Evolutionary conservation across 1,140 invertebrate genomes (phyloP), one percentile per base, ranked within the genome.

Genomic region (Zaprionus taronus): DNA sequence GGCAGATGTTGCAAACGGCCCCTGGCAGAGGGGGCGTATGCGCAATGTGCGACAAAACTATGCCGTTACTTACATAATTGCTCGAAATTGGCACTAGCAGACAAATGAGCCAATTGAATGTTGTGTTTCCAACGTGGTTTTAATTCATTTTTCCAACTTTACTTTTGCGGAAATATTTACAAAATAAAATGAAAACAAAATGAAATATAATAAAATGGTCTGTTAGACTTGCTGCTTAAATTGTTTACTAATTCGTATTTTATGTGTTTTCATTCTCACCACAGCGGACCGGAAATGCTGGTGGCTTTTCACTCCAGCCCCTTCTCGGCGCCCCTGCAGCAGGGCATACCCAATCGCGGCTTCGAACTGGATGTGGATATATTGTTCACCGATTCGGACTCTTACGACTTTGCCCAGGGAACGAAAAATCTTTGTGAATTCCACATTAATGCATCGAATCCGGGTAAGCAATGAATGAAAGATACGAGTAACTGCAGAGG

Each of bases 321-420:
- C 0, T 95, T 95, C 85, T 96, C 96, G 53, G 96, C 96, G 57
- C 96, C 96, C 1, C 93, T 97, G 17, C 95, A 95, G 56, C 93
- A 93, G 15, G 94, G 94, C 1, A 96, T 95, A 1, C 95, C 96
- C 0, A 93, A 97, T 47, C 93, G 96, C 1, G 96, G 96, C 56
- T 96, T 97, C 72, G 97, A 98, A 81, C 94, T 98, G 7, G 96
- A 98, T 82, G 96, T 97, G 9, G 96, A 97, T 77, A 96, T 98
- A n/a, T 94, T 97, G 9, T 97, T 97, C 82, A 96, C 96, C 1
- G 97, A 98, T 85, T 97, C 96, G 0, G 96, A 97, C 80, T 96
- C 95, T 0, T 93, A 95, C 17, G 96, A 96, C 80, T 96, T 95
- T 76, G 95, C 95, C 0, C 93, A 95, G 63, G 94, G 94, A 26